These are phyloP conservation scores for Slavum lentiscoides DNA, from an alignment of 2,888 invertebrate genomes.

Conservation along the genomic window DNA sequence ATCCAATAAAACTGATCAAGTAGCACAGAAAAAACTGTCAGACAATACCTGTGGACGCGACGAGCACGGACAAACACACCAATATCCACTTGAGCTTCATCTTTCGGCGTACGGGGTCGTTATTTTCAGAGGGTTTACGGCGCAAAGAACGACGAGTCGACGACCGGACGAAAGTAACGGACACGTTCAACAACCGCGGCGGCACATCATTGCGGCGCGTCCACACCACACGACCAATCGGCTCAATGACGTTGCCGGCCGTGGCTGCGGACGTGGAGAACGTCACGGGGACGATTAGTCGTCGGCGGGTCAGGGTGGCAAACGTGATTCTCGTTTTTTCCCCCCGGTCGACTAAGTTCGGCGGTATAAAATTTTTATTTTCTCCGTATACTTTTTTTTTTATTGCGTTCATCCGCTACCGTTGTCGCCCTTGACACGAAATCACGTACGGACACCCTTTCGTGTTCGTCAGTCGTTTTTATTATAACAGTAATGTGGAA, in stretches of 20 bases:
- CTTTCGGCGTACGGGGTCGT: not conserved
- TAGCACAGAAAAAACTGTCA: not conserved
- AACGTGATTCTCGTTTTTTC: slow-evolving; percentile 16
- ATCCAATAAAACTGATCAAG: no score
- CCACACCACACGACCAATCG: slow-evolving; percentile 30
- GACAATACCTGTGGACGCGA: slow-evolving; percentile 18
- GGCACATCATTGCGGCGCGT: slow-evolving; percentile 12
- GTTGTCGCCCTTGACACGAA: no score
- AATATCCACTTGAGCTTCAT: slow-evolving; percentile 45
- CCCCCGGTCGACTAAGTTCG: not conserved
- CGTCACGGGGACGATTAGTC: slow-evolving; percentile 37
- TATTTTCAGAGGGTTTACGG: no score
- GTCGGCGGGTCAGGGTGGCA: slow-evolving; percentile 31
- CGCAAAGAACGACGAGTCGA: not conserved
- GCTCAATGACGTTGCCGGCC: slow-evolving; percentile 49
- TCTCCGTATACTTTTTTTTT: no score
- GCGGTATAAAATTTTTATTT: no score
- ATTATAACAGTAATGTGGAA: no score
- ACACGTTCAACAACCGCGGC: slow-evolving; percentile 36
- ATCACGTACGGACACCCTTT: no score
- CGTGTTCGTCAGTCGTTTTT: no score
- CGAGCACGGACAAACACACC: slow-evolving; percentile 29
- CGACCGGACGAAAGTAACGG: slow-evolving; percentile 27
- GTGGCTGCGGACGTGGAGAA: slow-evolving; percentile 49
- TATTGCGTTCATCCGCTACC: no score